These are phyloP conservation scores for Acromyrmex charruanus DNA, from an alignment of 1,140 invertebrate species.

Conservation along the genomic window DNA sequence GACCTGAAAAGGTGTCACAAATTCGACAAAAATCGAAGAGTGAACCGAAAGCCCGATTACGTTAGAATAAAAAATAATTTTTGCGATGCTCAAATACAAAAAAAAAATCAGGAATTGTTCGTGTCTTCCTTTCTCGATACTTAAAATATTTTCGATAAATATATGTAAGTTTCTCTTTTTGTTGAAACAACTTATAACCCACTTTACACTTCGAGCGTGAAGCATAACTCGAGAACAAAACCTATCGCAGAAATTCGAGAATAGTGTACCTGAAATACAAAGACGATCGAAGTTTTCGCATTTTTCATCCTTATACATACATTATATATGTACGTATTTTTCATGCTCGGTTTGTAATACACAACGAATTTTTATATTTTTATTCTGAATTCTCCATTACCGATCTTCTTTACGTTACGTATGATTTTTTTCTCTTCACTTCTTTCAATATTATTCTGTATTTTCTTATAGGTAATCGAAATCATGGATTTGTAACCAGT, in stretches of 20 bases:
- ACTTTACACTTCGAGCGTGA: background rate
- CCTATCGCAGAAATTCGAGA: constrained; percentile 12
- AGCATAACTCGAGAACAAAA: constrained; percentile 12
- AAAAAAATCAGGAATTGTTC: background rate
- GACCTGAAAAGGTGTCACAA: constrained; percentile 1
- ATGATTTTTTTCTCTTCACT: background rate
- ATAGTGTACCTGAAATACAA: constrained; percentile 14
- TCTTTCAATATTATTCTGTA: background rate
- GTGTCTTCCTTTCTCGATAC: background rate
- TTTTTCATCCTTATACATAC: background rate
- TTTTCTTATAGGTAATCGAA: background rate
- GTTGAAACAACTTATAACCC: background rate
- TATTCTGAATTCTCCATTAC: constrained; percentile 5
- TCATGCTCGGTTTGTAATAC: background rate
- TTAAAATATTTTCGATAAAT: constrained; percentile 10
- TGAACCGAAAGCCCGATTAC: background rate
- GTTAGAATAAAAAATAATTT: constrained; percentile 17
- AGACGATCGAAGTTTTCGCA: constrained; percentile 8
- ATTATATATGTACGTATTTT: background rate
- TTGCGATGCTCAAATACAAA: background rate
- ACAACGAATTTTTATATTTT: background rate
- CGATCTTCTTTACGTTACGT: background rate
- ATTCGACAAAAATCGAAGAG: constrained; percentile 5
- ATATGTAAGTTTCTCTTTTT: constrained; percentile 7
- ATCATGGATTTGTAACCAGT: background rate